Evolutionary conservation across 2,888 invertebrate species (phyloP).

Genomic region (Ochropacha duplaris): DNA sequence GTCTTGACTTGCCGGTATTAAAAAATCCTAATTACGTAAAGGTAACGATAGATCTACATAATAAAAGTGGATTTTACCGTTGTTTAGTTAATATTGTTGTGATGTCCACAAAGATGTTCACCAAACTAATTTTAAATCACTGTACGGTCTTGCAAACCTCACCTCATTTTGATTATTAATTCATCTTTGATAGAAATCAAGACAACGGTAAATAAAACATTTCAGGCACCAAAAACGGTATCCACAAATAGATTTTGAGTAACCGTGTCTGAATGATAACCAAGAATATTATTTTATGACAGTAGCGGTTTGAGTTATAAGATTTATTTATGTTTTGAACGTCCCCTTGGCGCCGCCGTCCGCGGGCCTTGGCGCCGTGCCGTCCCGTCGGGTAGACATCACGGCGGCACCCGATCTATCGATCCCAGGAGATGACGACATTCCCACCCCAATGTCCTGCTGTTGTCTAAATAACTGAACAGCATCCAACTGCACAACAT

Average conservation of each 20-base stretch:
- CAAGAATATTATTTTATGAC: constrained; percentile 47
- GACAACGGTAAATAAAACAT: too few relatives aligned
- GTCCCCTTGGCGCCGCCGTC: constrained; percentile 70
- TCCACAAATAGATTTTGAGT: not conserved
- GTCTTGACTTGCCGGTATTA: too few relatives aligned
- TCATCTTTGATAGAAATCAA: too few relatives aligned
- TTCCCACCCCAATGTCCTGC: constrained; percentile 17
- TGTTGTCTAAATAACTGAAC: not conserved
- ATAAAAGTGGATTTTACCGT: too few relatives aligned
- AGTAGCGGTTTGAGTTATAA: constrained; percentile 41
- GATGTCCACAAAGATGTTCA: too few relatives aligned
- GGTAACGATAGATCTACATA: too few relatives aligned
- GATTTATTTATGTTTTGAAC: constrained; percentile 51
- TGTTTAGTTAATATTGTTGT: too few relatives aligned
- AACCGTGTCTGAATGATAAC: constrained; percentile 30
- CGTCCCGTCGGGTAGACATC: constrained; percentile 75
- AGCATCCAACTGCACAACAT: not conserved
- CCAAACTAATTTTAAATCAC: too few relatives aligned
- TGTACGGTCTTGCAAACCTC: too few relatives aligned
- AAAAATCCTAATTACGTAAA: too few relatives aligned
- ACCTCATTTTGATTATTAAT: too few relatives aligned
- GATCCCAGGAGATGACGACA: constrained; percentile 58
- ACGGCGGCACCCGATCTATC: constrained; percentile 58
- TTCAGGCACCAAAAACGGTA: not conserved
- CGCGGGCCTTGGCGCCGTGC: constrained; percentile 58